Base-by-base conservation (phyloP, 1,140 invertebrate genomes). In the Lordiphosa mommai region DNA sequence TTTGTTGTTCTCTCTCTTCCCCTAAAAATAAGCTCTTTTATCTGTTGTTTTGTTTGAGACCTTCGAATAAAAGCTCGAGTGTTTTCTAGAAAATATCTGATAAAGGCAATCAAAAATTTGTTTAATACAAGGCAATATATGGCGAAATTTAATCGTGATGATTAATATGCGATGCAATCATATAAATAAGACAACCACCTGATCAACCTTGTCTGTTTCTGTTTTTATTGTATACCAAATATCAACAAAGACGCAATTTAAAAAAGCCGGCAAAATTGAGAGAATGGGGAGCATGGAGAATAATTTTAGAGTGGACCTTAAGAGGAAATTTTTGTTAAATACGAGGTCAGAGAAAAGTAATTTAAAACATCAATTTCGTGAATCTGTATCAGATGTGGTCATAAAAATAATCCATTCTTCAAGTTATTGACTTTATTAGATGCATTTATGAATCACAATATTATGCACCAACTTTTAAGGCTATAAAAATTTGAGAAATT, bases 151-250 rank as follows among this genome's bases (percentile, higher is more conserved):
- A 30, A 36, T 38, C 4, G 52, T 13, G 51, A 48, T 77, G 51
- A 72, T 61, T 64, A 63, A 80, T 50, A 66, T 66, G 41, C 37
- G 20, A 29, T n/a, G 51, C 12, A 13, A 13, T 43, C 12, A 32
- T 12, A 30, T 4, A 46, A 23, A 40, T 17, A 49, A 50, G 8
- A 17, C 52, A 73, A 61, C 66, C 73, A 79, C 64, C 69, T 79
- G 74, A 80, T 73, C 29, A 63, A 32, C 41, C 33, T 29, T 43
- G 32, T 46, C 36, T 68, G 57, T 71, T 55, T 37, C 10, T 58
- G 40, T 63, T 36, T 61, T 73, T 56, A 57, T 79, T 79, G 64
- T 79, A 73, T 69, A 80, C 58, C 59, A 80, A 80, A 80, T 50
- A 79, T 69, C 32, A 69, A 69, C 74, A 79, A 51, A 52, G 56